phyloP scores from a whole-genome alignment of 2,797 vertebrate genomes.

The Limnodromus scolopaceus region DNA sequence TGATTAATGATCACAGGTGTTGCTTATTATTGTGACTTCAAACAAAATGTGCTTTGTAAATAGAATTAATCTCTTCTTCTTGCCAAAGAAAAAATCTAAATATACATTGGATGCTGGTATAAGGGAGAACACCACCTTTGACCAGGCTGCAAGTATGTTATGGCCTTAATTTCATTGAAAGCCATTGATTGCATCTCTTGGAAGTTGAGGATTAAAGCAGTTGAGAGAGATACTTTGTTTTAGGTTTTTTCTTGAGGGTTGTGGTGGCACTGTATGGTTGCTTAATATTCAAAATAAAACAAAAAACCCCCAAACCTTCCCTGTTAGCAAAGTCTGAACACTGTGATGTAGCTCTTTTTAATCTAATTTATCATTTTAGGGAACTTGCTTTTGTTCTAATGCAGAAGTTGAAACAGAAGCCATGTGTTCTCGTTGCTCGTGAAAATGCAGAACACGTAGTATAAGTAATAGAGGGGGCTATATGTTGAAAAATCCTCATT shows the following conservation, averaged over 20 bases:
- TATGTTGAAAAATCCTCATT: not conserved
- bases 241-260: not conserved
- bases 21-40: not conserved
- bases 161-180: not conserved
- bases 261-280: not conserved
- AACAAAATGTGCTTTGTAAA: not conserved
- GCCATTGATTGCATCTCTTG: not conserved
- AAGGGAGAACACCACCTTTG: not conserved
- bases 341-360: not conserved
- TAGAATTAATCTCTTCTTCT: not conserved
- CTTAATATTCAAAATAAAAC: not conserved
- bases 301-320: not conserved
- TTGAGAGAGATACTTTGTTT: not conserved
- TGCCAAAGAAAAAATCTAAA: not conserved
- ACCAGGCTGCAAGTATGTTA: not conserved
- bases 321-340: not conserved
- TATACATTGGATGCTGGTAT: not conserved
- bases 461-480: not conserved
- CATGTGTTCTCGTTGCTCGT: not conserved
- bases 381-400: not conserved
- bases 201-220: not conserved
- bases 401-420: not conserved
- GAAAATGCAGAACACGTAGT: not conserved
- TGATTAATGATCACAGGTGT: not conserved
- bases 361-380: not conserved